These are phyloP conservation scores for Sula dactylatra DNA, from an alignment of 2,113 vertebrate species.

Conservation along the genomic window DNA sequence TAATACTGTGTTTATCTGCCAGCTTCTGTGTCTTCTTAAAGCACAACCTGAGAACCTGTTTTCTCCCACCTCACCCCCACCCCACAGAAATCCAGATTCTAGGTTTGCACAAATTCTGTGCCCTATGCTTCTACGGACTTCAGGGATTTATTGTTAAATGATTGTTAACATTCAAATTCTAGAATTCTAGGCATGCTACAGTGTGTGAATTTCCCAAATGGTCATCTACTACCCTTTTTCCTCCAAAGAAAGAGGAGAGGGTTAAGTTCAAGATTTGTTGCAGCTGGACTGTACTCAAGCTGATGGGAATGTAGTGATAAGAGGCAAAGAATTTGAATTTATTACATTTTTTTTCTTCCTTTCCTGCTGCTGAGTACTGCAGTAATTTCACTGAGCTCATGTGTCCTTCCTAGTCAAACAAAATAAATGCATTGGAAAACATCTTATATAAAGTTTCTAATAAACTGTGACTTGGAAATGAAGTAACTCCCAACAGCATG, in stretches of 20 bases:
- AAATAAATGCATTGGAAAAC: not conserved
- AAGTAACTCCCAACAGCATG: not conserved
- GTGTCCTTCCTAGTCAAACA: not conserved
- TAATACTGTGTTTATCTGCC: not conserved
- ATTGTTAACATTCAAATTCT: not conserved
- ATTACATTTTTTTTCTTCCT: conserved; percentile 47
- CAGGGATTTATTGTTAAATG: not conserved
- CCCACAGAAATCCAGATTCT: not conserved
- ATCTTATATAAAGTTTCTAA: not conserved
- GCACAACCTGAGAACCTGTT: not conserved
- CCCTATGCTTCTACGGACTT: not conserved
- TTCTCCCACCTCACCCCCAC: not conserved
- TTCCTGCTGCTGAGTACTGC: conserved; percentile 39
- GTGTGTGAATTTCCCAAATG: not conserved
- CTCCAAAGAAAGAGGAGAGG: conserved; percentile 7
- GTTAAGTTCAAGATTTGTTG: conserved; percentile 59
- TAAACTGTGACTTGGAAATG: not conserved
- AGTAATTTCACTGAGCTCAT: conserved; percentile 36
- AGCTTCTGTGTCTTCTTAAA: not conserved
- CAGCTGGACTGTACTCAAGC: conserved; percentile 57
- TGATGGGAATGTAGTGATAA: conserved; percentile 68
- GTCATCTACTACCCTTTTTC: not conserved
- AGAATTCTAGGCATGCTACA: not conserved
- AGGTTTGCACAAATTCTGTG: not conserved
- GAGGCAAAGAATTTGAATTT: conserved; percentile 59